Conservation (phyloP, 2,113 vertebrate genomes). For the Tyto alba region DNA sequence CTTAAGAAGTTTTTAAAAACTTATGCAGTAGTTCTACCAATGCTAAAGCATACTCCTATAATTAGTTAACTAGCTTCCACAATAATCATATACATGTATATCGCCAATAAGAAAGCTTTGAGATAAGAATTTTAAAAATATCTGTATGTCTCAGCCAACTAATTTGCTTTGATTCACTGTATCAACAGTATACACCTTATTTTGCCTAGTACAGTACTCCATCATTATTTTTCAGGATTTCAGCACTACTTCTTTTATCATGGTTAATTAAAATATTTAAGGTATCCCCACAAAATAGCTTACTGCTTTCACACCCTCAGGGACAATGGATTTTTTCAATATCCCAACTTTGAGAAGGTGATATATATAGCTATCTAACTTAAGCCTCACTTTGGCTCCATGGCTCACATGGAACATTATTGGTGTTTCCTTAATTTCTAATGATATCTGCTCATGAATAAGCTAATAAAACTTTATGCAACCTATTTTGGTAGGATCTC, state of each 20-base stretch:
- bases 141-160: not conserved
- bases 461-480: not conserved
- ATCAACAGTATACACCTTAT: not conserved
- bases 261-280: not conserved
- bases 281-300: fast-evolving
- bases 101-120: not conserved
- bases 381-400: not conserved
- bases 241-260: not conserved
- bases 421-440: not conserved
- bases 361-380: not conserved
- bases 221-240: not conserved
- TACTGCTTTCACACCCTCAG: not conserved
- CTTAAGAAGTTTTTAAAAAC: not conserved
- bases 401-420: not conserved
- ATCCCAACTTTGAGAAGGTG: not conserved
- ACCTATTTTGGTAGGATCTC: not conserved
- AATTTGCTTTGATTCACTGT: not conserved
- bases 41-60: not conserved
- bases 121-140: not conserved
- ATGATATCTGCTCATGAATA: not conserved
- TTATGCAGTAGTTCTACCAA: not conserved
- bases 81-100: not conserved
- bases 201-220: not conserved
- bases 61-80: not conserved
- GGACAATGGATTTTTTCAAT: not conserved